Conservation (phyloP, 2,113 vertebrate species). For the Protobothrops flavoviridis region DNA sequence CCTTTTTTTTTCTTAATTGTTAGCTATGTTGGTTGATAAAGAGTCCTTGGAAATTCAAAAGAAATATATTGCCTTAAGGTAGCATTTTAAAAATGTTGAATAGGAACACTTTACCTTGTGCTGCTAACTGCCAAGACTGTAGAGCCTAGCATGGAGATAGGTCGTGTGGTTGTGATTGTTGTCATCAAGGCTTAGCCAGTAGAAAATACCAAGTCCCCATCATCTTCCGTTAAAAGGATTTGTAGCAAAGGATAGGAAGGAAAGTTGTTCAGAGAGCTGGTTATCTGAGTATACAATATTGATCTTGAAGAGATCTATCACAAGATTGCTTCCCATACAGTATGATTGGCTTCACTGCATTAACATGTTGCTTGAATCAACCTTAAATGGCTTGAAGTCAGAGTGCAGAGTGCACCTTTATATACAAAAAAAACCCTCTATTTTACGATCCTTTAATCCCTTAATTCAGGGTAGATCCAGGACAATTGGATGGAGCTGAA, state of each 20-base stretch:
- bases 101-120: not conserved
- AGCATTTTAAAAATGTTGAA: not conserved
- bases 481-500: not conserved
- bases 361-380: not conserved
- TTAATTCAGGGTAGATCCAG: not conserved
- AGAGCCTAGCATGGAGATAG: not conserved
- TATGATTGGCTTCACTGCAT: not conserved
- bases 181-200: not conserved
- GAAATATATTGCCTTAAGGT: not conserved
- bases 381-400: not conserved
- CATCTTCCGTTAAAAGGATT: not conserved
- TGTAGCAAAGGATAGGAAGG: not conserved
- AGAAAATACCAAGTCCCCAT: not conserved
- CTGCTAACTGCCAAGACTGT: not conserved
- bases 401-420: not conserved
- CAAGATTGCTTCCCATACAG: not conserved
- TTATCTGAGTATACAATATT: not conserved
- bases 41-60: not conserved
- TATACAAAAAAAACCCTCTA: not conserved
- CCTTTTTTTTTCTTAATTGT: not conserved
- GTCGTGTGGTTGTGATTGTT: not conserved
- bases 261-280: not conserved
- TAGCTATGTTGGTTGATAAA: not conserved
- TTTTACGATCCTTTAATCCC: not conserved
- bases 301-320: not conserved